These are phyloP conservation scores for Sapajus apella DNA, from an alignment of 2,113 vertebrate species.

Conservation along the genomic window DNA sequence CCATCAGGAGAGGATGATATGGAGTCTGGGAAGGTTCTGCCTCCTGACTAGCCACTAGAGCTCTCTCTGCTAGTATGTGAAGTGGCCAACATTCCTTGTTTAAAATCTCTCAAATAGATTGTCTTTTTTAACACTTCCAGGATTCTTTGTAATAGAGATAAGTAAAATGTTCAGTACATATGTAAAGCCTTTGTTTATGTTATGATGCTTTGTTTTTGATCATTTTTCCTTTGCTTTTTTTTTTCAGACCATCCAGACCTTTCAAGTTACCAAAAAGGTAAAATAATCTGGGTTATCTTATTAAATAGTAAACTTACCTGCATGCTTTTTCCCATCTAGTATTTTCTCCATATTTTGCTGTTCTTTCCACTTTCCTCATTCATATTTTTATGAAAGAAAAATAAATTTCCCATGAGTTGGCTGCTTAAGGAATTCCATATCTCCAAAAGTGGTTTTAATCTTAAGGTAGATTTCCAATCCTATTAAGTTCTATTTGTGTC, in stretches of 20 bases:
- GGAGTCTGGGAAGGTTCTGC: not conserved
- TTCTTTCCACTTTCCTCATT: not conserved
- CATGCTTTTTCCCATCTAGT: no score
- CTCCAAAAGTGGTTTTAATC: not conserved
- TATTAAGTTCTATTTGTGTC: not conserved
- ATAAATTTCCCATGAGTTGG: not conserved
- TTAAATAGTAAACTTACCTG: not conserved
- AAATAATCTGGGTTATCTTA: slow-evolving; percentile 51
- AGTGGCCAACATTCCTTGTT: not conserved
- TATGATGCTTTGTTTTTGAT: not conserved
- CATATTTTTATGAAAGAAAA: slow-evolving; percentile 24
- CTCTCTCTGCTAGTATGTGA: not conserved
- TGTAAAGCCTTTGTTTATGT: not conserved
- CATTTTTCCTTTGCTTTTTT: slow-evolving; percentile 75
- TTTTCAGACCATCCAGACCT: slow-evolving; percentile 91
- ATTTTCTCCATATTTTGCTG: not conserved
- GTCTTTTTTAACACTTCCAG: not conserved
- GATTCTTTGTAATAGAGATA: not conserved
- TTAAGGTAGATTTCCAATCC: not conserved
- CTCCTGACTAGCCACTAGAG: not conserved
- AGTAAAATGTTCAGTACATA: not conserved
- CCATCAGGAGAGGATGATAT: not conserved
- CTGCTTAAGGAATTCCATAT: not conserved
- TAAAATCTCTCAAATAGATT: not conserved
- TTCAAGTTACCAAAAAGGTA: slow-evolving; percentile 98